Evolutionary conservation across 1,140 invertebrate genomes (phyloP).

Genomic region (Popillia japonica): DNA sequence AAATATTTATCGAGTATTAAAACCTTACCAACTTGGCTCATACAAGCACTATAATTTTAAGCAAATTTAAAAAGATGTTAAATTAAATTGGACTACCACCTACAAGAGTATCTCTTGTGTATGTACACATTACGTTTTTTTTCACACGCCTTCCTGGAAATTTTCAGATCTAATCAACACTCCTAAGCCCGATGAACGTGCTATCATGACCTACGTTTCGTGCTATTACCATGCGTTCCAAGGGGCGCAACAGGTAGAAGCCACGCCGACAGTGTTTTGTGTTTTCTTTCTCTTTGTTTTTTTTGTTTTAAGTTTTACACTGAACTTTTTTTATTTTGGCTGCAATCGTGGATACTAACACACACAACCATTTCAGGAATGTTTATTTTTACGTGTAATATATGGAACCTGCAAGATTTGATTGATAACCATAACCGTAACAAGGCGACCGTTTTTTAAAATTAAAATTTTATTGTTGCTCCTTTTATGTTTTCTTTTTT

Average conservation of each 20-base stretch:
- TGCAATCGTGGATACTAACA: not conserved
- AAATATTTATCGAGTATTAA: too few species aligned
- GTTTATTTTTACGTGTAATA: not conserved
- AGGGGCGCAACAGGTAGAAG: constrained; percentile 93
- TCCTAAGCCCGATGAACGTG: constrained; percentile 96
- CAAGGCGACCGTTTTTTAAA: not conserved
- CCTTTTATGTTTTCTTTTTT: not conserved
- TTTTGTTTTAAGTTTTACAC: too few species aligned
- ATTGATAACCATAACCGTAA: constrained; percentile 5
- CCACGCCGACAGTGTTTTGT: constrained; percentile 46
- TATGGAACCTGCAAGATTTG: not conserved
- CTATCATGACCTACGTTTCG: constrained; percentile 98
- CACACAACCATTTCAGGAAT: constrained; percentile 8
- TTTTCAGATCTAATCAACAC: constrained; percentile 96
- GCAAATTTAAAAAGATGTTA: too few species aligned
- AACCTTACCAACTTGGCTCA: too few species aligned
- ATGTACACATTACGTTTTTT: too few species aligned
- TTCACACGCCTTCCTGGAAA: constrained; percentile 16
- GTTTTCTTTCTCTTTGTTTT: constrained; percentile 29
- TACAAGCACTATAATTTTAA: too few species aligned
- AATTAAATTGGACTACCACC: too few species aligned
- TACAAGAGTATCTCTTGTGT: too few species aligned
- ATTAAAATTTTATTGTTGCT: not conserved
- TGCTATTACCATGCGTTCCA: constrained; percentile 99
- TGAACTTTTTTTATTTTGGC: not conserved